These are phyloP conservation scores for Eleginops maclovinus DNA, from an alignment of 2,113 vertebrate genomes.

Conservation along the genomic window DNA sequence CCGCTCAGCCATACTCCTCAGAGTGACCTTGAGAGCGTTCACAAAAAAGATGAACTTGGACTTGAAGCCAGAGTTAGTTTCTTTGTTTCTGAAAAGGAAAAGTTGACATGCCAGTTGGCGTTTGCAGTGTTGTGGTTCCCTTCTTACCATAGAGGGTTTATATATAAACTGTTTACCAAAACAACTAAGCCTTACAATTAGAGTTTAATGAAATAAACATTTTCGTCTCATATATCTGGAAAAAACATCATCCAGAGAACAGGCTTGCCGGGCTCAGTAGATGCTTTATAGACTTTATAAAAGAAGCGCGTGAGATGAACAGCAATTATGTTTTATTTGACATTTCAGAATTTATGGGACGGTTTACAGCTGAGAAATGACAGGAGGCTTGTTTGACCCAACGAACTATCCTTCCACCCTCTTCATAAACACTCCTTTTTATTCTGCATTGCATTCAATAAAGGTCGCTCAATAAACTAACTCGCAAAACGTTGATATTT, in stretches of 20 bases:
- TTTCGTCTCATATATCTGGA: background rate
- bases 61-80: background rate
- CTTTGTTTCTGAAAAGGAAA: background rate
- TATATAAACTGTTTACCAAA: background rate
- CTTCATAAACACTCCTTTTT: too few relatives aligned
- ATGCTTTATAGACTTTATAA: too few relatives aligned
- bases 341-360: too few relatives aligned
- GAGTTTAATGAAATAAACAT: background rate
- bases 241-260: too few relatives aligned
- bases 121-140: background rate
- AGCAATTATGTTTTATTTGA: too few relatives aligned
- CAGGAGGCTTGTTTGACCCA: too few relatives aligned
- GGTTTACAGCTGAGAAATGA: background rate
- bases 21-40: constrained; percentile 9
- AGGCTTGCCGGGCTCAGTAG: too few relatives aligned
- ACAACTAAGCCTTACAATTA: background rate
- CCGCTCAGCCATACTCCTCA: background rate
- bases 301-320: too few relatives aligned
- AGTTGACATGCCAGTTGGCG: background rate
- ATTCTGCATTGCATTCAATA: too few relatives aligned
- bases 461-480: too few relatives aligned
- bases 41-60: background rate
- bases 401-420: too few relatives aligned
- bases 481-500: too few relatives aligned
- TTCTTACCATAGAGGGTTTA: background rate